These are phyloP conservation scores for Phalloptychus januarius DNA, from an alignment of 2,797 vertebrate genomes.

Conservation along the genomic window DNA sequence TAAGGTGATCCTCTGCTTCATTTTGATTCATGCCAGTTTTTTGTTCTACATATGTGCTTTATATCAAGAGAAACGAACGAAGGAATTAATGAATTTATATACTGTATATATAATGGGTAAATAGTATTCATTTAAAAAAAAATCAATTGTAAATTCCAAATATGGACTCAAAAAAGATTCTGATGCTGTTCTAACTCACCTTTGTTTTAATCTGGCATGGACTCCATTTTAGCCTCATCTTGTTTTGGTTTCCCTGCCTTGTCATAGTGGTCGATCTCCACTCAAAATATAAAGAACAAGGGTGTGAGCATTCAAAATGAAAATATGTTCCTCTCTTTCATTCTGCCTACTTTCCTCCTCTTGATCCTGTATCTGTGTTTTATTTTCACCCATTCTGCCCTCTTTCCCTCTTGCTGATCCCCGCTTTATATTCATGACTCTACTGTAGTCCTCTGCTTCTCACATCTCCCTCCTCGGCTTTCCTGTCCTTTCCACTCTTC, in stretches of 20 bases:
- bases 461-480: conserved; percentile 10
- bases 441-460: conserved; percentile 11
- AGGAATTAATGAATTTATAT: not conserved
- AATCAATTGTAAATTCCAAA: not conserved
- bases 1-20: not conserved
- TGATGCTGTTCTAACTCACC: conserved; percentile 20
- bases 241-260: conserved; percentile 10
- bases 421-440: conserved; percentile 45
- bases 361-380: conserved; percentile 38
- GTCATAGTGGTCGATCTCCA: conserved; percentile 28
- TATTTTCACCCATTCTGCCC: conserved; percentile 48
- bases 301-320: conserved; percentile 2
- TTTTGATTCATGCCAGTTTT: not conserved
- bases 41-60: not conserved
- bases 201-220: conserved; percentile 29
- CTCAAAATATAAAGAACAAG: conserved; percentile 52
- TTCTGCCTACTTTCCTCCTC: conserved; percentile 21
- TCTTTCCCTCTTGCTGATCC: conserved; percentile 30
- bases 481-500: conserved; percentile 6
- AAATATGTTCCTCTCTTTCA: conserved; percentile 14
- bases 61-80: not conserved
- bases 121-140: not conserved
- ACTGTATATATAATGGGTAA: not conserved
- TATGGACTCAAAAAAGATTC: conserved; percentile 9
- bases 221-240: conserved; percentile 38